These are phyloP conservation scores for Microcebus griseorufus DNA, from an alignment of 2,113 vertebrate species.

Conservation along the genomic window DNA sequence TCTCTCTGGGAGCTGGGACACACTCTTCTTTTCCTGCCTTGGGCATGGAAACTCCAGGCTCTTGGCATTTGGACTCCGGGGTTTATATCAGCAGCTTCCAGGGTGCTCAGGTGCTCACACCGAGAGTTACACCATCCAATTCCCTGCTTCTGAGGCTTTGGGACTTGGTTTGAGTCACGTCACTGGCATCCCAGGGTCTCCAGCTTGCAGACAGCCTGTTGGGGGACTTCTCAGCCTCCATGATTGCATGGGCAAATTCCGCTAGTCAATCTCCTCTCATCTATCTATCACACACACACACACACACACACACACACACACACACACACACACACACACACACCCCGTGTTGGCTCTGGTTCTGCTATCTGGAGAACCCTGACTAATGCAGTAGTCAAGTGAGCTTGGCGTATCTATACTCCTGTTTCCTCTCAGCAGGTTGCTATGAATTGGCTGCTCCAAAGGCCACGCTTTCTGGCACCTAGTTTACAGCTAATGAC, in stretches of 20 bases:
- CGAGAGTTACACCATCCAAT: neutral
- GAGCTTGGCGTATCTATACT: neutral
- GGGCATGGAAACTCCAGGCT: neutral
- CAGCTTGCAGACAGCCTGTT: neutral
- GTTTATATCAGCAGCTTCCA: no score
- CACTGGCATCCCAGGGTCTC: neutral
- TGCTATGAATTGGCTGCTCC: neutral
- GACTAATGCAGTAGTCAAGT: neutral
- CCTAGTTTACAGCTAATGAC: slow-evolving; percentile 6
- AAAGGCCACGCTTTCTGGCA: neutral
- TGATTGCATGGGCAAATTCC: neutral
- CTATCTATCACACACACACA: neutral
- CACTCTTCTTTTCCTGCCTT: neutral
- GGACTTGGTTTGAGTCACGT: neutral
- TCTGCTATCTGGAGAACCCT: neutral
- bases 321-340: no score
- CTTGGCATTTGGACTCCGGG: neutral
- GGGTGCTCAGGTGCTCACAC: neutral
- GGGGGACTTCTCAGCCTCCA: neutral
- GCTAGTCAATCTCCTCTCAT: neutral
- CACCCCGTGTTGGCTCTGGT: neutral
- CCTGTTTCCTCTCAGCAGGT: slow-evolving; percentile 10
- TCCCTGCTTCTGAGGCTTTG: neutral
- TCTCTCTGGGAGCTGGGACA: neutral
- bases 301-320: no score